Conservation (phyloP, 2,888 invertebrate genomes). For the Trachelus tabidus region DNA sequence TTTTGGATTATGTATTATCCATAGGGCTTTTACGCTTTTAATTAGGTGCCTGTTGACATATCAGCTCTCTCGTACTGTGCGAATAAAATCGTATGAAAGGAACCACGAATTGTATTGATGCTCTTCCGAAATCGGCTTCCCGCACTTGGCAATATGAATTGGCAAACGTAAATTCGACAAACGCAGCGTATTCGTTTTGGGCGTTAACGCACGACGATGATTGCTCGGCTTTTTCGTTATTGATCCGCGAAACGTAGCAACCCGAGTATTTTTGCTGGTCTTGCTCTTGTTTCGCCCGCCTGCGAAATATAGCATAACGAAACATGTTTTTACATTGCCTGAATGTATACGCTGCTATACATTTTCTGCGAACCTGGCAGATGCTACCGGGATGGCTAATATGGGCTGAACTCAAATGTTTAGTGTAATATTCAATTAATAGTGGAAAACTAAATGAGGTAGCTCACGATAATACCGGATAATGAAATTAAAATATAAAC, state of each 20-base stretch:
- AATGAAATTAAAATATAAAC: background rate
- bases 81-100: background rate
- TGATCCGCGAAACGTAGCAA: background rate
- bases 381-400: background rate
- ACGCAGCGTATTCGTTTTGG: background rate
- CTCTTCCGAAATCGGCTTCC: background rate
- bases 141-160: background rate
- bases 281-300: background rate
- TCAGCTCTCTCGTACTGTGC: background rate
- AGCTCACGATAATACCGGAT: background rate
- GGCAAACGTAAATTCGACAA: background rate
- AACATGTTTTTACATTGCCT: background rate
- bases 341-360: background rate
- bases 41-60: background rate
- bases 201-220: background rate
- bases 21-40: background rate
- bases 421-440: background rate
- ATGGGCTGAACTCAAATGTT: background rate
- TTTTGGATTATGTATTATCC: background rate
- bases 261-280: background rate
- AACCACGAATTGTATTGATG: background rate
- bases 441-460: background rate
- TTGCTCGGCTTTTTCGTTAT: background rate
- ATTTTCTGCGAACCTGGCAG: background rate
- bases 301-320: background rate